These are phyloP conservation scores for Sturnus vulgaris DNA, from an alignment of 2,113 vertebrate genomes.

Conservation along the genomic window DNA sequence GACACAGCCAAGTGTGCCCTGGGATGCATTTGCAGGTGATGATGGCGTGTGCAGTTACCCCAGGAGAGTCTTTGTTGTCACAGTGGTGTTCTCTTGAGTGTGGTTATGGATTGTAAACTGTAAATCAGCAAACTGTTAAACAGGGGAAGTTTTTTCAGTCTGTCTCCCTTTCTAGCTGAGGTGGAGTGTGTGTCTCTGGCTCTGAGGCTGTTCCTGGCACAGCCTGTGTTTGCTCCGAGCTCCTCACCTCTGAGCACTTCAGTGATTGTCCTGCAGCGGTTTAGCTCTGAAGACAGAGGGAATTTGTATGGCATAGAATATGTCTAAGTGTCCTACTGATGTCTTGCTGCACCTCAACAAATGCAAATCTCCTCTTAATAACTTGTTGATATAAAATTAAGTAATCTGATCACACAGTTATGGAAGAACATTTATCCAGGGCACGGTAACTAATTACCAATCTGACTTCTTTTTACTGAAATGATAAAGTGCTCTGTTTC, in stretches of 20 bases:
- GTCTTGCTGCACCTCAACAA: not conserved
- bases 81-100: not conserved
- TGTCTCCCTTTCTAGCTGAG: not conserved
- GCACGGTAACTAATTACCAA: not conserved
- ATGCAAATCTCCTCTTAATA: not conserved
- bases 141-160: not conserved
- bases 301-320: not conserved
- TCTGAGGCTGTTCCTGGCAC: not conserved
- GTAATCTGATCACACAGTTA: not conserved
- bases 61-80: not conserved
- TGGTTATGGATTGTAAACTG: fast-evolving
- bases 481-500: not conserved
- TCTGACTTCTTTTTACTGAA: not conserved
- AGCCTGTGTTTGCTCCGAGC: not conserved
- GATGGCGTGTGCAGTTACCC: fast-evolving
- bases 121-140: not conserved
- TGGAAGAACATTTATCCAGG: not conserved
- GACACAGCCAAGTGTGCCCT: fast-evolving
- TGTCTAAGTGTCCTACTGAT: not conserved
- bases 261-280: not conserved
- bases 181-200: not conserved
- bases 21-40: not conserved
- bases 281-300: not conserved
- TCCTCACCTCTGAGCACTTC: not conserved
- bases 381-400: not conserved